These are phyloP conservation scores for Cephalotes varians DNA, from an alignment of 2,888 invertebrate species.

Conservation along the genomic window DNA sequence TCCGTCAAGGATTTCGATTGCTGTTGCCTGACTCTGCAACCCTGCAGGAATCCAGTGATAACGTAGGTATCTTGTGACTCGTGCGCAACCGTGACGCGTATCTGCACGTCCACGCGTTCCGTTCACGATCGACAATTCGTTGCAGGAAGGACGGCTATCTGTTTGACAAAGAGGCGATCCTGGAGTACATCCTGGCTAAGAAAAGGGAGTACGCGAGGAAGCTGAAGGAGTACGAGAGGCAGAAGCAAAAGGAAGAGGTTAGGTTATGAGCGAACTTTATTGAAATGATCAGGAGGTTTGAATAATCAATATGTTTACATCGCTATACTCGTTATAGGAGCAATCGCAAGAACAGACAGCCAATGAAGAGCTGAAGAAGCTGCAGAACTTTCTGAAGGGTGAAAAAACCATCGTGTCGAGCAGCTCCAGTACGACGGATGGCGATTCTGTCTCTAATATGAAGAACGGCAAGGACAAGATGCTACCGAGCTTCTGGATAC, in stretches of 20 bases:
- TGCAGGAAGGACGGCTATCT: slow-evolving; percentile 94
- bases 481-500: slow-evolving; percentile 98
- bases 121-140: slow-evolving; percentile 45
- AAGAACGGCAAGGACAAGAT: slow-evolving; percentile 92
- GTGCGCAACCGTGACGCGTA: background rate
- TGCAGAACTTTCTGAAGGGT: slow-evolving; percentile 93
- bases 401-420: slow-evolving; percentile 90
- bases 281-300: background rate
- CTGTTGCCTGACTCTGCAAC: slow-evolving; percentile 98
- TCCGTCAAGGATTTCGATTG: slow-evolving; percentile 98
- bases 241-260: slow-evolving; percentile 92
- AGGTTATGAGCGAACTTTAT: background rate
- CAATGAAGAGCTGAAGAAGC: slow-evolving; percentile 91
- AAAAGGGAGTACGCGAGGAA: slow-evolving; percentile 96
- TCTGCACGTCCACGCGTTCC: background rate
- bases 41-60: slow-evolving; percentile 96
- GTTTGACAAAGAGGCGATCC: slow-evolving; percentile 98
- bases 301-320: background rate
- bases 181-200: slow-evolving; percentile 97
- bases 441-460: slow-evolving; percentile 92
- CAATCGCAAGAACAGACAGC: slow-evolving; percentile 90
- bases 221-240: slow-evolving; percentile 96
- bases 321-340: slow-evolving; percentile 79
- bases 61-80: slow-evolving; percentile 88
- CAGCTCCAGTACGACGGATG: slow-evolving; percentile 56